Evolutionary conservation across 2,113 vertebrate genomes (phyloP).

Genomic region (Regulus satrapa): DNA sequence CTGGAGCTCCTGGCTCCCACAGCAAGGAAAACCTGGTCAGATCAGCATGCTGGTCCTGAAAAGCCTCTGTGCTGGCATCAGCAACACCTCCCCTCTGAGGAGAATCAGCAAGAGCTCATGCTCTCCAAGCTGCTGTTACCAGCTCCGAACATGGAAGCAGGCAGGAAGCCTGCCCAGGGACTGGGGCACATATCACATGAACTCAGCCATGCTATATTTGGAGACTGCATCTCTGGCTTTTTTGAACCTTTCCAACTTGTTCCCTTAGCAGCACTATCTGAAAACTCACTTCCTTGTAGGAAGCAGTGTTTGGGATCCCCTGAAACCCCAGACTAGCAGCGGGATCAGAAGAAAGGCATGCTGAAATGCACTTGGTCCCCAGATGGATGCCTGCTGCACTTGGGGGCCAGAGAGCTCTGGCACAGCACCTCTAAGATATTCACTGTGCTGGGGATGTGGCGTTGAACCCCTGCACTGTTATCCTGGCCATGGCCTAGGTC

Average conservation of each 20-base stretch:
- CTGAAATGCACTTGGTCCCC: not conserved
- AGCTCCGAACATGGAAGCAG: not conserved
- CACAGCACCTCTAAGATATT: not conserved
- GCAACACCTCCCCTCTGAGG: not conserved
- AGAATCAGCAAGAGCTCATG: not conserved
- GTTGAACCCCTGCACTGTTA: not conserved
- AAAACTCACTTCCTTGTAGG: not conserved
- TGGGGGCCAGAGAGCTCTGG: not conserved
- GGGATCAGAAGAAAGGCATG: not conserved
- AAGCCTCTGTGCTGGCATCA: not conserved
- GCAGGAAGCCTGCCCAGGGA: not conserved
- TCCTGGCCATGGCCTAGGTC: not conserved
- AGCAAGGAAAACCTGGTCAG: not conserved
- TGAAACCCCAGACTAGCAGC: fast-evolving
- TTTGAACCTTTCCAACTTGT: slow-evolving; percentile 3
- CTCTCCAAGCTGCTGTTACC: not conserved
- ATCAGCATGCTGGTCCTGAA: not conserved
- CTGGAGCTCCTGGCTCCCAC: not conserved
- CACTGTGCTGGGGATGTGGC: not conserved
- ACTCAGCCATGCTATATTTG: not conserved
- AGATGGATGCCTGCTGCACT: not conserved
- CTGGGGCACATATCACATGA: not conserved
- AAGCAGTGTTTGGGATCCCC: not conserved
- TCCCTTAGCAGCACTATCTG: not conserved
- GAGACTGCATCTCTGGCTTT: not conserved